Evolutionary conservation across 1,140 invertebrate species (phyloP).

Genomic region (Megalopta genalis): DNA sequence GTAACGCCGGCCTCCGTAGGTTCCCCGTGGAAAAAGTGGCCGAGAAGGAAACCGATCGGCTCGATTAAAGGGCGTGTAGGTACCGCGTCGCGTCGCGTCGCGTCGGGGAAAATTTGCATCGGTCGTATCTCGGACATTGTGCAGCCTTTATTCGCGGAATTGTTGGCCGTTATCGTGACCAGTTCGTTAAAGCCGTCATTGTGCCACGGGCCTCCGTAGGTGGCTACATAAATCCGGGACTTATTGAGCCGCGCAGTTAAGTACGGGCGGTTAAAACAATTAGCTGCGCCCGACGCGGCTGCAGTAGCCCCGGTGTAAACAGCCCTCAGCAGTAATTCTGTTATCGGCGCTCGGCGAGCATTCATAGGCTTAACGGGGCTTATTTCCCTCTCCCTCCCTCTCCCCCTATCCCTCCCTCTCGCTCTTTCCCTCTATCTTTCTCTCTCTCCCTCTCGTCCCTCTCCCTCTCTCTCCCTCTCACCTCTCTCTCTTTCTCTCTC

Average conservation of each 20-base stretch:
- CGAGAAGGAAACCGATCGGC: background rate
- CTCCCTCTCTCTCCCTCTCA: no score
- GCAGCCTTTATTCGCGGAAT: slow-evolving; percentile 12
- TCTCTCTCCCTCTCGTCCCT: no score
- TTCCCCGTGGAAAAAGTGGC: background rate
- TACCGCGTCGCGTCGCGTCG: background rate
- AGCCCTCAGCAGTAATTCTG: slow-evolving; percentile 63
- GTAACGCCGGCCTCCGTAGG: background rate
- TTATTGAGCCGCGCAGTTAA: slow-evolving; percentile 57
- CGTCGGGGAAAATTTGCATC: background rate
- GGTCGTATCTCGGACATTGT: background rate
- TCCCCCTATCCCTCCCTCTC: slow-evolving; percentile 14
- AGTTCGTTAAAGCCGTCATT: slow-evolving; percentile 41
- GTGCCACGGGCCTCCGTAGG: slow-evolving; percentile 23
- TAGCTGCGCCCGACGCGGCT: slow-evolving; percentile 44
- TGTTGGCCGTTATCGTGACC: slow-evolving; percentile 19
- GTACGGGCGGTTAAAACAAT: slow-evolving; percentile 62
- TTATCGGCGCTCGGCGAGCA: slow-evolving; percentile 64
- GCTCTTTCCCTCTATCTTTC: background rate
- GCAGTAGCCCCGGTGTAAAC: slow-evolving; percentile 54
- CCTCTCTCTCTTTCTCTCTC: background rate
- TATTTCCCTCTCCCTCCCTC: slow-evolving; percentile 42
- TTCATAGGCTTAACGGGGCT: slow-evolving; percentile 61
- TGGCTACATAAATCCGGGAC: slow-evolving; percentile 57
- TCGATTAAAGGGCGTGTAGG: slow-evolving; percentile 1